Evolutionary conservation across 2,888 invertebrate genomes (phyloP).

Genomic region (Hyppa rectilinea): DNA sequence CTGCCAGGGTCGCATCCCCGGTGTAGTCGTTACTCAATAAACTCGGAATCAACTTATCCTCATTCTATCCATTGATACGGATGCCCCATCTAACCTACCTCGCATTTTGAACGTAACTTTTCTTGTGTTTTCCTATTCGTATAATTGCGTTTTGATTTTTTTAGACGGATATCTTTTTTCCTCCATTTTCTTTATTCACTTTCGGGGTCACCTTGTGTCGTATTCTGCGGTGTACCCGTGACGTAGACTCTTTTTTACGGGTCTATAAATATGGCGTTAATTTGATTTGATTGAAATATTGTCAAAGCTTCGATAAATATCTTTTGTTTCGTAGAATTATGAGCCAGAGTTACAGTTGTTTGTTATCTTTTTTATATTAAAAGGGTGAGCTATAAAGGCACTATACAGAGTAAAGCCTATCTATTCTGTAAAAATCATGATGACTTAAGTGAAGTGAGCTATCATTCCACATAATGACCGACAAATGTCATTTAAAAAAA

Average conservation of each 20-base stretch:
- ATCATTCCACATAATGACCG: neutral
- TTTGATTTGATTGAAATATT: slow-evolving; percentile 42
- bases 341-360: neutral
- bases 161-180: slow-evolving; percentile 30
- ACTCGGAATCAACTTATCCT: slow-evolving; percentile 68
- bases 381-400: neutral
- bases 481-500: neutral
- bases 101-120: slow-evolving; percentile 63
- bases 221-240: slow-evolving; percentile 25
- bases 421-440: no score
- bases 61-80: slow-evolving; percentile 71
- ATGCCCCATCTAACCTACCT: slow-evolving; percentile 70
- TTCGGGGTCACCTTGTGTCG: slow-evolving; percentile 34
- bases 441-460: no score
- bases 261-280: slow-evolving; percentile 7
- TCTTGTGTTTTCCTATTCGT: slow-evolving; percentile 55
- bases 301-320: slow-evolving; percentile 16
- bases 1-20: slow-evolving; percentile 29
- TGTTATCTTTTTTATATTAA: neutral
- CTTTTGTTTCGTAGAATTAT: neutral
- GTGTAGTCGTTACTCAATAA: slow-evolving; percentile 55
- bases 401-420: neutral
- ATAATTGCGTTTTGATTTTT: slow-evolving; percentile 71
- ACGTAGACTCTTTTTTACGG: slow-evolving; percentile 19
- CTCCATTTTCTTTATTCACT: slow-evolving; percentile 45